Evolutionary conservation across 2,113 vertebrate species (phyloP), one percentile per base, ranked within the genome.

Genomic region (Caloenas nicobarica): DNA sequence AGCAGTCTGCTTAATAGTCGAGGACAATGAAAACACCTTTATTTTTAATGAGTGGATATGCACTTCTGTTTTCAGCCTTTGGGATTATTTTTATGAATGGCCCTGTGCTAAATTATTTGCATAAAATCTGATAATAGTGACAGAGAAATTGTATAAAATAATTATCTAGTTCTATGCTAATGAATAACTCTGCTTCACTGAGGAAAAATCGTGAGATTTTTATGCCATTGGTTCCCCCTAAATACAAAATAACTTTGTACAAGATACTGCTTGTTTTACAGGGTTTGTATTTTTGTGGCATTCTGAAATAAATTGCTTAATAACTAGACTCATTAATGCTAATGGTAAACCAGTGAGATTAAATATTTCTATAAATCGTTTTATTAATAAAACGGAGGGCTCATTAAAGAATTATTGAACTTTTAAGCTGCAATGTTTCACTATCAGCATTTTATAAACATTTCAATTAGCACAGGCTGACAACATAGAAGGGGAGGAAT

Each of bases 331-430:
- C 92, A 97, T 98, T 98, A 97, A 93, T 94, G 95, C 29, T 97
- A 97, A 97, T 97, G 84, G 89, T 97, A 96, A 97, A 98, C 98
- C 97, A 97, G 84, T 97, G 62, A 97, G 80, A 97, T 97, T 97
- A 98, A 97, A 96, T 97, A 97, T 97, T 98, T 97, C 94, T 96
- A 97, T 97, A 98, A 97, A 98, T 97, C 86, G 97, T 97, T 97
- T 97, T 91, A 97, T 97, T 97, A 97, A 98, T 98, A 98, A 97
- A 97, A 96, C 54, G 97, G 88, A 96, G 94, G 73, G 51, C 51
- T 93, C 93, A 97, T 98, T 98, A 97, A 97, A 95, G 94, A 97
- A 93, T 89, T 96, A 81, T 94, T 92, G 95, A 96, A 94, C 83
- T 97, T 82, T 95, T 97, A 96, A 96, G 56, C 36, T 88, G 53